phyloP scores from a whole-genome alignment of 2,888 invertebrate genomes.

The Rotaria macrura region DNA sequence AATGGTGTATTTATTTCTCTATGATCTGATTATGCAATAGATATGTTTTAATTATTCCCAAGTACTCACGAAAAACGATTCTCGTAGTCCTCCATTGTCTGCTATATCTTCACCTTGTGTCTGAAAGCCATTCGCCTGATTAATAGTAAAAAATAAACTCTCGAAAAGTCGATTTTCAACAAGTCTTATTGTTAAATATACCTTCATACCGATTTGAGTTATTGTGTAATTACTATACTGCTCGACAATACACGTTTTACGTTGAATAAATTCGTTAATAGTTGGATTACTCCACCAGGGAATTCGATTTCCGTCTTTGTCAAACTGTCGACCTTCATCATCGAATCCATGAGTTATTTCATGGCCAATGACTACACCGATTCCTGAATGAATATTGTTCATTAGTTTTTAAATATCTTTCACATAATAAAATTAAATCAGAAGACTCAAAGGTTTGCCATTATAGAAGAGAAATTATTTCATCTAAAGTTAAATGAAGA shows the following conservation, averaged over 20 bases:
- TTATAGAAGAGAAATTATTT: no score
- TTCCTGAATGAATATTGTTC: constrained; percentile 44
- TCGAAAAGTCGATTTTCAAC: no score
- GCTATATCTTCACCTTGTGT: constrained; percentile 26
- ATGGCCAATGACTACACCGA: constrained; percentile 32
- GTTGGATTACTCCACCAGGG: constrained; percentile 96
- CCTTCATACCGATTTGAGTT: constrained; percentile 47
- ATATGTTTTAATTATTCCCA: no score
- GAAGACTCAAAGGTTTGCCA: no score
- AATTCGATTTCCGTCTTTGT: constrained; percentile 81
- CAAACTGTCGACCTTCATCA: constrained; percentile 53
- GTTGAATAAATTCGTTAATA: constrained; percentile 70
- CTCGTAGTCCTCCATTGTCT: constrained; percentile 8
- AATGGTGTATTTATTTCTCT: no score
- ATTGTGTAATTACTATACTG: constrained; percentile 78
- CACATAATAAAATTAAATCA: no score
- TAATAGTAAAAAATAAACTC: neutral
- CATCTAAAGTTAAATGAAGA: no score
- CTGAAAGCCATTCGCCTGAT: neutral
- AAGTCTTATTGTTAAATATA: constrained; percentile 26
- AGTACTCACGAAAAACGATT: neutral
- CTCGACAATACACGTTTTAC: constrained; percentile 74
- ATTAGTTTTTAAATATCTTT: no score
- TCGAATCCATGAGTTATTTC: constrained; percentile 35
- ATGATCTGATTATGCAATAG: no score